phyloP scores from a whole-genome alignment of 1,140 invertebrate species.

The Scaptomyza montana region DNA sequence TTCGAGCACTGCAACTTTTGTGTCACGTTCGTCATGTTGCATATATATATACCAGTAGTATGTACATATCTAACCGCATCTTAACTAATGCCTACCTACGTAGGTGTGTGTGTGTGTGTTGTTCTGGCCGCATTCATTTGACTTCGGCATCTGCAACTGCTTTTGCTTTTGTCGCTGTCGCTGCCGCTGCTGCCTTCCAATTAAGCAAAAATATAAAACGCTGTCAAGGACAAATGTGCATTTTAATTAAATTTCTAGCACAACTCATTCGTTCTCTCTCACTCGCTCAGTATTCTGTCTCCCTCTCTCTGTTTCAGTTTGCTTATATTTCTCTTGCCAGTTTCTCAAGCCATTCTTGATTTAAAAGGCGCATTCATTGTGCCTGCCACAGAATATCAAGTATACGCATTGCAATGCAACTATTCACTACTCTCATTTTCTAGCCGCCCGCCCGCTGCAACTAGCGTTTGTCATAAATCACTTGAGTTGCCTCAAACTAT shows the following conservation, averaged over 20 bases:
- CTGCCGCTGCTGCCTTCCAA: slow-evolving; percentile 56
- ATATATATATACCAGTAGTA: not conserved
- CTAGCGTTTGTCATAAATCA: slow-evolving; percentile 69
- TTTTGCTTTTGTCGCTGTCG: not conserved
- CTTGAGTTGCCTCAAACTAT: slow-evolving; percentile 55
- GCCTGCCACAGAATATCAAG: slow-evolving; percentile 52
- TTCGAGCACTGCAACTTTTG: slow-evolving; percentile 5
- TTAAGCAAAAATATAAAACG: slow-evolving; percentile 76
- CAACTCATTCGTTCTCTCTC: slow-evolving; percentile 16
- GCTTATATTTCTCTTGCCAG: slow-evolving; percentile 24
- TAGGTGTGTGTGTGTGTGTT: slow-evolving; percentile 10
- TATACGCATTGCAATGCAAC: slow-evolving; percentile 44
- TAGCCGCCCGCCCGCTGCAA: not conserved
- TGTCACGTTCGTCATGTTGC: slow-evolving; percentile 50
- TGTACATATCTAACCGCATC: slow-evolving; percentile 51
- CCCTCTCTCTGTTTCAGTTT: slow-evolving; percentile 3
- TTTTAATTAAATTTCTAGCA: slow-evolving; percentile 80
- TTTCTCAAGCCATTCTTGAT: slow-evolving; percentile 50
- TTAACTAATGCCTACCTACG: slow-evolving; percentile 32
- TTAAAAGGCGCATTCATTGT: slow-evolving; percentile 52
- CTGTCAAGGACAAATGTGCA: slow-evolving; percentile 80
- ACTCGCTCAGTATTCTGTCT: not conserved
- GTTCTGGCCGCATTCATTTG: slow-evolving; percentile 51
- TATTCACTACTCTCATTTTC: not conserved
- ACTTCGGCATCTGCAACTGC: slow-evolving; percentile 35